These are phyloP conservation scores for Phyllostomus hastatus DNA, from an alignment of 2,113 vertebrate species.

Conservation along the genomic window DNA sequence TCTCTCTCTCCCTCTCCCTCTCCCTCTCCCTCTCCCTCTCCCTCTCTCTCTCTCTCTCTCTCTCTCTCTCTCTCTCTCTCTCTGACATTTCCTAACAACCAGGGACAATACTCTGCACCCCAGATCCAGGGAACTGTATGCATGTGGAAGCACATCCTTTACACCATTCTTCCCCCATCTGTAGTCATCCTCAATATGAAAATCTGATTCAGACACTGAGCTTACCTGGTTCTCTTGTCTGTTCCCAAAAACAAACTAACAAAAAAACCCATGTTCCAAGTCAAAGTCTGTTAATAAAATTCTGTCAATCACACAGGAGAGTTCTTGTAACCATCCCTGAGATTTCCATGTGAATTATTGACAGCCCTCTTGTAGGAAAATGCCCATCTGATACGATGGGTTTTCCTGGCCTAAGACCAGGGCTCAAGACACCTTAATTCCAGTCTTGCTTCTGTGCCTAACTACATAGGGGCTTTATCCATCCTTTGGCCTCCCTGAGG, in stretches of 20 bases:
- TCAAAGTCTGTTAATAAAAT: background rate
- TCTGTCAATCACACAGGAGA: background rate
- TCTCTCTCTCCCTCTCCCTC: no score
- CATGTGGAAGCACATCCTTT: constrained; percentile 26
- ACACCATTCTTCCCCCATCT: background rate
- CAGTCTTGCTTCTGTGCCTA: constrained; percentile 7
- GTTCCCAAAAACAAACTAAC: background rate
- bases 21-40: no score
- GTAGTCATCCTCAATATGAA: background rate
- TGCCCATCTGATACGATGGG: constrained; percentile 55
- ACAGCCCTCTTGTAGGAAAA: constrained; percentile 68
- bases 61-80: no score
- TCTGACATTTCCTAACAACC: constrained; percentile 32
- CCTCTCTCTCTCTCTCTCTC: no score
- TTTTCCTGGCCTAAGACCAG: background rate
- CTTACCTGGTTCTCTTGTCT: background rate
- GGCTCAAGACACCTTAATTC: background rate
- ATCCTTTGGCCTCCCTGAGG: background rate
- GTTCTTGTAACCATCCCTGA: background rate
- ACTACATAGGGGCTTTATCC: background rate
- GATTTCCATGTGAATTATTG: constrained; percentile 72
- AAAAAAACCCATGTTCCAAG: background rate
- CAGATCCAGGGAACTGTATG: background rate
- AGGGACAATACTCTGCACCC: background rate
- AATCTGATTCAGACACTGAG: background rate